A percentile compares a stretch with the other conserved stretches of the same genome.
Evolutionary conservation across 2,888 invertebrate species (phyloP).

Genomic region (Chorisops tibialis): DNA sequence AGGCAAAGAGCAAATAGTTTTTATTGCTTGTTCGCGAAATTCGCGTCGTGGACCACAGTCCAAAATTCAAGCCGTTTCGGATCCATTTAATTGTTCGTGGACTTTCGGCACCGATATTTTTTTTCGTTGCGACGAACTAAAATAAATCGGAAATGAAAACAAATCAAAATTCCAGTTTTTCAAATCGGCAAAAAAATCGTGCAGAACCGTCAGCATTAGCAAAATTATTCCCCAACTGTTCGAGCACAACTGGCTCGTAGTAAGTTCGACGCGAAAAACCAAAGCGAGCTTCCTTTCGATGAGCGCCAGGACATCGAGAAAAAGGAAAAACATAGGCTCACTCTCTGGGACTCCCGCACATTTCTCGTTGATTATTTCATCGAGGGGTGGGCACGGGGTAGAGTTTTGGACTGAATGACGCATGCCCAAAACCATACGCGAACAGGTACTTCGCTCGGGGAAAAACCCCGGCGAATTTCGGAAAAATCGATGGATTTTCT

Average conservation of each 20-base stretch:
- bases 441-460: slow-evolving; percentile 30
- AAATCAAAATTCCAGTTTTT: slow-evolving; percentile 27
- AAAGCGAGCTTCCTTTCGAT: not conserved
- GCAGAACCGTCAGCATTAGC: slow-evolving; percentile 27
- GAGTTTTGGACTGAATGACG: slow-evolving; percentile 3
- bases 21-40: no score
- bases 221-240: slow-evolving; percentile 32
- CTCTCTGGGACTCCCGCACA: no score
- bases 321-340: not conserved
- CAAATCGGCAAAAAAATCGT: slow-evolving; percentile 26
- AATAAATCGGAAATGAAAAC: slow-evolving; percentile 3
- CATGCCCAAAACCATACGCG: slow-evolving; percentile 13
- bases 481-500: slow-evolving; percentile 29
- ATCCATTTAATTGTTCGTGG: no score
- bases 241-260: slow-evolving; percentile 31
- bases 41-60: no score
- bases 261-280: slow-evolving; percentile 1
- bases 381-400: no score
- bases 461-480: slow-evolving; percentile 21
- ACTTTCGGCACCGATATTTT: no score
- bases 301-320: not conserved
- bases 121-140: not conserved
- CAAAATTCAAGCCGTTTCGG: no score
- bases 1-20: no score
- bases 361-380: no score